Conservation (phyloP, 2,797 vertebrate genomes). For the Lophura swinhoii region DNA sequence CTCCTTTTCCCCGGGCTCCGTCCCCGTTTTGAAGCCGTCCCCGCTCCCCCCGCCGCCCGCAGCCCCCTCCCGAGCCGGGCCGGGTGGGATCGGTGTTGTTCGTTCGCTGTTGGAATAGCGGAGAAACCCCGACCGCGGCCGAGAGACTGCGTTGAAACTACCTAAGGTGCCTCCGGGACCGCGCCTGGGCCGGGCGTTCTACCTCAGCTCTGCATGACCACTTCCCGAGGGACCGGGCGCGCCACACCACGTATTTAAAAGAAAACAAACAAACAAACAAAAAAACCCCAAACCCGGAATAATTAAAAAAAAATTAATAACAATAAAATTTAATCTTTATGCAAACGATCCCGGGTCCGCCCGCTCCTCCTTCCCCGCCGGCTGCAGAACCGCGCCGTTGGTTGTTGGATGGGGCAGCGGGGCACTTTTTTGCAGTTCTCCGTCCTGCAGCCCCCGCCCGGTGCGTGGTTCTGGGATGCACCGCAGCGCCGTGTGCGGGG, state of each 20-base stretch:
- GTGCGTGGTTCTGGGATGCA: not conserved
- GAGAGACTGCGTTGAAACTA: slow-evolving; percentile 81
- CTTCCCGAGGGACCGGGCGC: slow-evolving; percentile 74
- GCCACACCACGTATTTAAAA: slow-evolving; percentile 77
- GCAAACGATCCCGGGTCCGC: not conserved
- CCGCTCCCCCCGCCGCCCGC: not conserved
- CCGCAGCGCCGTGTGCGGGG: not conserved
- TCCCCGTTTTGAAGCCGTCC: not conserved
- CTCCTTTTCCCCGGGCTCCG: not conserved
- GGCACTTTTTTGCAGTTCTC: not conserved
- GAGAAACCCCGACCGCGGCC: not conserved
- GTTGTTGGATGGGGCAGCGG: not conserved
- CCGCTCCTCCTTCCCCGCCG: not conserved
- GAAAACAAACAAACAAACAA: not conserved
- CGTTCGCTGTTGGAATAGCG: slow-evolving; percentile 60
- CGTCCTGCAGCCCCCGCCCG: not conserved
- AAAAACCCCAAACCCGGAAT: not conserved
- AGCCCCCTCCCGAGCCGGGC: not conserved
- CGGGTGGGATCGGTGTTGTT: not conserved
- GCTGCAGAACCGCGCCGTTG: not conserved
- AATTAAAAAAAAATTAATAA: slow-evolving; percentile 31
- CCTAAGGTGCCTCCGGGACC: slow-evolving; percentile 78
- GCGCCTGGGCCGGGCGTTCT: slow-evolving; percentile 78
- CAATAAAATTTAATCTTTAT: slow-evolving; percentile 74
- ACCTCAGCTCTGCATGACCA: slow-evolving; percentile 82